Conservation (phyloP, 2,113 vertebrate species). For the Symphodus melops region DNA sequence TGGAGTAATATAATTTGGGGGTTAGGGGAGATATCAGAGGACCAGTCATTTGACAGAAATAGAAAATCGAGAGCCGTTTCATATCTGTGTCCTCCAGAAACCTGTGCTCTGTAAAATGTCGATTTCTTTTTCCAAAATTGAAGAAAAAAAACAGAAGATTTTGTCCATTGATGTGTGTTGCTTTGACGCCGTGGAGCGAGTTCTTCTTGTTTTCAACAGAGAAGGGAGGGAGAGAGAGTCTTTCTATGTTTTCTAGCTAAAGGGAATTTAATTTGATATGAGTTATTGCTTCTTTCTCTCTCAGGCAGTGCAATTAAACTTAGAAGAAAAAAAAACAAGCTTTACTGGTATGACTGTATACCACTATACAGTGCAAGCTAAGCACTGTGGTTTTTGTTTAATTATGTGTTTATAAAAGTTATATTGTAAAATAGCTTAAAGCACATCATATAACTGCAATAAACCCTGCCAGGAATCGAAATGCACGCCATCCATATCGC, state of each 20-base stretch:
- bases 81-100: slow-evolving; percentile 61
- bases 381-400: slow-evolving; percentile 1
- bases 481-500: neutral
- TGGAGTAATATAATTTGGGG: slow-evolving; percentile 63
- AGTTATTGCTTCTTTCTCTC: slow-evolving; percentile 35
- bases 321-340: slow-evolving; percentile 2
- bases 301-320: slow-evolving; percentile 37
- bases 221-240: neutral
- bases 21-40: slow-evolving; percentile 58
- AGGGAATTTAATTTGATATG: slow-evolving; percentile 46
- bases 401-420: slow-evolving; percentile 17
- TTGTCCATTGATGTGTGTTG: slow-evolving; percentile 4
- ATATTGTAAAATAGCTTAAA: slow-evolving; percentile 2
- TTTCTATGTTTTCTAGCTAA: slow-evolving; percentile 20
- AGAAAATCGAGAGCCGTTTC: slow-evolving; percentile 58
- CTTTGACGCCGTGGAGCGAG: slow-evolving; percentile 25
- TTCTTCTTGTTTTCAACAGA: slow-evolving; percentile 24
- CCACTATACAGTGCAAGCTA: slow-evolving; percentile 14
- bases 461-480: neutral
- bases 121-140: slow-evolving; percentile 50
- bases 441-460: neutral
- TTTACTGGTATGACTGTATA: slow-evolving; percentile 8
- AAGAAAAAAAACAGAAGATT: slow-evolving; percentile 18
- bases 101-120: slow-evolving; percentile 48
- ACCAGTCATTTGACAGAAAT: slow-evolving; percentile 65